phyloP scores from a whole-genome alignment of 2,888 invertebrate species.

The Eutolmus rufibarbis region DNA sequence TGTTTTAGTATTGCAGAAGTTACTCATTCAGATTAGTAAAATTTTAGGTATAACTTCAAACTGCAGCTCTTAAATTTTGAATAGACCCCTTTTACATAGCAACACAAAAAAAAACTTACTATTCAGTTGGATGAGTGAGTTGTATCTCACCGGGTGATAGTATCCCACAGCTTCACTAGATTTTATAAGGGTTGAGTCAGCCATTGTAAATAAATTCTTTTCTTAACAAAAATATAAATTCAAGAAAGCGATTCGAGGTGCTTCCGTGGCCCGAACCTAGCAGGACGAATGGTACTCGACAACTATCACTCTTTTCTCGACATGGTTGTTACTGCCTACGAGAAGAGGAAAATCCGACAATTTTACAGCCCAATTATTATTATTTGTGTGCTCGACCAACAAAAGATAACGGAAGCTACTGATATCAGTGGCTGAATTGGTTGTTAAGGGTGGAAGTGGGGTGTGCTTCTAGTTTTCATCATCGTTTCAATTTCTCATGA shows the following conservation, averaged over 20 bases:
- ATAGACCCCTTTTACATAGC: background rate
- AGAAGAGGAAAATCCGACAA: background rate
- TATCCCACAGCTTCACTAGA: slow-evolving; percentile 44
- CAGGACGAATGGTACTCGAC: background rate
- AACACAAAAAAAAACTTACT: slow-evolving; percentile 31
- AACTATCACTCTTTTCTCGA: background rate
- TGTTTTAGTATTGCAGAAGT: background rate
- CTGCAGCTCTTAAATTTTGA: background rate
- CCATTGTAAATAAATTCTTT: background rate
- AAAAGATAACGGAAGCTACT: slow-evolving; percentile 1
- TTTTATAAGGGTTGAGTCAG: slow-evolving; percentile 6
- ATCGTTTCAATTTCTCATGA: background rate
- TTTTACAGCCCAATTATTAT: background rate
- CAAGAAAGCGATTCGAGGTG: background rate
- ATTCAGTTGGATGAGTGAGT: slow-evolving; percentile 37
- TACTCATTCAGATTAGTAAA: background rate
- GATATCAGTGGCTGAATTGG: slow-evolving; percentile 10
- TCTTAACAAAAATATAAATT: background rate
- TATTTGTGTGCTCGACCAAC: background rate
- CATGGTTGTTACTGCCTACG: background rate
- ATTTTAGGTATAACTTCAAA: background rate
- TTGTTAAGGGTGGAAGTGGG: background rate
- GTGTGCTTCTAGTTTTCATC: background rate
- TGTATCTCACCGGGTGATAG: slow-evolving; percentile 39
- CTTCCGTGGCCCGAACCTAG: background rate